Base-by-base conservation (phyloP, 2,113 vertebrate species). In the Oreotragus oreotragus region DNA sequence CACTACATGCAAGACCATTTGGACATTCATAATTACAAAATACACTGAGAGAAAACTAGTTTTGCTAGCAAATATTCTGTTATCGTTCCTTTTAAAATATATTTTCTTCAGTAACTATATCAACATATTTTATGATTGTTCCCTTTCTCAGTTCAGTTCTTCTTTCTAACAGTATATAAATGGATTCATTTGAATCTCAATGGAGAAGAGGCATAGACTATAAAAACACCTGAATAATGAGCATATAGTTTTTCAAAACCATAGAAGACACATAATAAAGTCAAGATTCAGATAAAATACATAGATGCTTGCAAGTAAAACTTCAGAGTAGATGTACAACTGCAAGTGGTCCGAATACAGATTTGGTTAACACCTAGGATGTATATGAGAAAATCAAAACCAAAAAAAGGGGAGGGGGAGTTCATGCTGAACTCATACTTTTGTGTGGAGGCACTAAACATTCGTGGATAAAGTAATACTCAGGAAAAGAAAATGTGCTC, bases 371-470 rank as follows among this genome's bases (percentile, higher is more conserved):
- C 10, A 23, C 23, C n/a, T 70, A 70, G n/a, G 39, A 70, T 39
- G 19, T 39, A 36, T 23, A 70, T 39, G 39, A 70, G 66, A 70
- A 70, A 70, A 36, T 39, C 17, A 66, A 66, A 66, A 66, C 17
- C 36, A 70, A 70, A 4, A 2, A 70, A 36, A 15, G 0, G 0
- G 33, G 2, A n/a, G 66, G n/a, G 19, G 66, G 10, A 70, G 19
- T 36, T 70, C 19, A 70, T 39, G n/a, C 66, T 70, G 66, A 70
- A 70, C n/a, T 23, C 66, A 70, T 39, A 70, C 66, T 70, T 70
- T 23, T 39, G n/a, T 70, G 66, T 70, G n/a, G 66, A 39, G 66
- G 19, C 66, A 70, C n/a, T 70, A 70, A 70, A 70, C 33, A 66
- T n/a, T 66, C 33, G 0, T 66, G 64, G 33, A 66, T 17, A 39